phyloP scores from a whole-genome alignment of 2,888 invertebrate genomes.

The Clivina fossor region DNA sequence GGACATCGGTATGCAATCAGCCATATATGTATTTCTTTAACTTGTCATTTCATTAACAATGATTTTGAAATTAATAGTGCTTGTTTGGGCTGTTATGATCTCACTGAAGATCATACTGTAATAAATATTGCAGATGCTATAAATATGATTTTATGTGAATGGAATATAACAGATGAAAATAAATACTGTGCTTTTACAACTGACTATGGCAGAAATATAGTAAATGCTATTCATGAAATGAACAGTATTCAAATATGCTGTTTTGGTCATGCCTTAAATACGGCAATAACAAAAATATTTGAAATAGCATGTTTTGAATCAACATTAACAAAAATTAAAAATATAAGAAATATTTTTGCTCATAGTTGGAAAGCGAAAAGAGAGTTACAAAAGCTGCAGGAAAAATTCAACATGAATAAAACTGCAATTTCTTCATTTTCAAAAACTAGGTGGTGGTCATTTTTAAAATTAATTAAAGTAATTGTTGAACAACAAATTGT shows the following conservation, averaged over 20 bases:
- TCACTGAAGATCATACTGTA: not conserved
- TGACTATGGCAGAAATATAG: not conserved
- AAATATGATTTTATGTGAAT: not conserved
- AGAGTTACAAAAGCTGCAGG: conserved; percentile 1
- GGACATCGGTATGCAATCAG: too few species aligned
- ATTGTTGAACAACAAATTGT: not conserved
- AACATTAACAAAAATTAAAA: not conserved
- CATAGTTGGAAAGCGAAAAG: conserved; percentile 9
- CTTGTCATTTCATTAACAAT: too few species aligned
- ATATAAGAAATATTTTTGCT: conserved; percentile 2
- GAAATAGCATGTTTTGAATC: not conserved
- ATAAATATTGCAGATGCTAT: not conserved
- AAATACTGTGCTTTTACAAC: not conserved
- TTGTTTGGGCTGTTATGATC: not conserved
- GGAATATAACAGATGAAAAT: not conserved
- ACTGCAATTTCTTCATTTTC: not conserved
- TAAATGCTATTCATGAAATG: conserved; percentile 1
- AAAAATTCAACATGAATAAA: not conserved
- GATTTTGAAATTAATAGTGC: too few species aligned
- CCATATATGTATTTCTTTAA: too few species aligned
- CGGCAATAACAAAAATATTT: not conserved
- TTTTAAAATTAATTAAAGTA: not conserved
- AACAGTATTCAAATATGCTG: not conserved
- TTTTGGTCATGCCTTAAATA: conserved; percentile 6
- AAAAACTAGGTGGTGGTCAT: not conserved